Conservation (phyloP, 2,888 invertebrate species). For the Tromatobia lineatoria region DNA sequence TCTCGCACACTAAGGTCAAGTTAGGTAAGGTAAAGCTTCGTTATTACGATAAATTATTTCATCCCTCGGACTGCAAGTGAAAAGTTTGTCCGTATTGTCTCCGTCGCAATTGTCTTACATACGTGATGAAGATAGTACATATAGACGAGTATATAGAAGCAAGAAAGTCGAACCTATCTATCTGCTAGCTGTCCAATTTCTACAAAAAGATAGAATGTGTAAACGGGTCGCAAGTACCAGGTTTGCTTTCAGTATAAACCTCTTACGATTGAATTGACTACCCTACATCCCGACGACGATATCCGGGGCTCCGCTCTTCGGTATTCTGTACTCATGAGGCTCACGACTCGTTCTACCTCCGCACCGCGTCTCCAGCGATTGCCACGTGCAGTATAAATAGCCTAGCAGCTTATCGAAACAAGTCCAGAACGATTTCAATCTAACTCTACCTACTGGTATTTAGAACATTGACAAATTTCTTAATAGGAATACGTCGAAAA, state of each 20-base stretch:
- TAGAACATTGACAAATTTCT: slow-evolving; percentile 45
- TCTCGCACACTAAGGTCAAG: too few species aligned
- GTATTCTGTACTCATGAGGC: slow-evolving; percentile 53
- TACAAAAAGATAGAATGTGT: slow-evolving; percentile 63
- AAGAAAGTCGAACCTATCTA: slow-evolving; percentile 43
- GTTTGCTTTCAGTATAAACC: slow-evolving; percentile 23
- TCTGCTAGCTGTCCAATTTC: slow-evolving; percentile 62
- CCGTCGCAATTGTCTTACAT: neutral
- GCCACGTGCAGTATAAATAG: slow-evolving; percentile 54
- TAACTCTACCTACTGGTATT: slow-evolving; percentile 25
- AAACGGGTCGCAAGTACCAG: slow-evolving; percentile 20
- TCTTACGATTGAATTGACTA: slow-evolving; percentile 55
- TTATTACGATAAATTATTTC: too few species aligned
- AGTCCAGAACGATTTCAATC: slow-evolving; percentile 42
- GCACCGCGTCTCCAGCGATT: slow-evolving; percentile 23
- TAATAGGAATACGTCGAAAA: slow-evolving; percentile 25
- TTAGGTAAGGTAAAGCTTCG: too few species aligned
- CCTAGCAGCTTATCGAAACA: slow-evolving; percentile 41
- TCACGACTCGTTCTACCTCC: slow-evolving; percentile 52
- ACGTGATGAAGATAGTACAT: neutral
- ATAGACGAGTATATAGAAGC: neutral
- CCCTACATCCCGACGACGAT: slow-evolving; percentile 26
- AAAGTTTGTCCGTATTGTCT: too few species aligned
- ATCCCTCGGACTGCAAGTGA: too few species aligned
- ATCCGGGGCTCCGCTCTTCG: slow-evolving; percentile 25